Evolutionary conservation across 2,797 vertebrate genomes (phyloP).

Genomic region (Sebastes minor): DNA sequence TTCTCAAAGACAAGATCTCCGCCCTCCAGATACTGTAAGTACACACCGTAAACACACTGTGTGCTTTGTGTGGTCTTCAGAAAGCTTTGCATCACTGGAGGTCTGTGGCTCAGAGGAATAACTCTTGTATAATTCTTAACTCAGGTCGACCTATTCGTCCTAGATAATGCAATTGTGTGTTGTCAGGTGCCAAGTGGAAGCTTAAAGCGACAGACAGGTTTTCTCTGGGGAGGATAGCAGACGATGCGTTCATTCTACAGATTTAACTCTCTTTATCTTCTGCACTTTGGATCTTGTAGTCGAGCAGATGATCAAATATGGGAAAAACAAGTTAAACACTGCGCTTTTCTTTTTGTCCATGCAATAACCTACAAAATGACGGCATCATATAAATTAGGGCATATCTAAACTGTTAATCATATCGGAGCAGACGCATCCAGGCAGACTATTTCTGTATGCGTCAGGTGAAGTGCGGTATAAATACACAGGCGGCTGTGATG

Average conservation of each 20-base stretch:
- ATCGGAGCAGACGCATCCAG: background rate
- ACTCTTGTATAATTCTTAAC: background rate
- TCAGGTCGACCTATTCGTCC: conserved; percentile 1
- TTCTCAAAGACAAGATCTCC: conserved; percentile 98
- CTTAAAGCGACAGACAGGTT: background rate
- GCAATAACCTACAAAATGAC: background rate
- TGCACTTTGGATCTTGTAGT: background rate
- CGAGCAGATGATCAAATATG: background rate
- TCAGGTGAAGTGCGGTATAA: conserved; percentile 18
- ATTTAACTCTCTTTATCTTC: background rate
- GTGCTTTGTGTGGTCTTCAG: background rate
- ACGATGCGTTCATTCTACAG: background rate
- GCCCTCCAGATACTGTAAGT: conserved; percentile 98
- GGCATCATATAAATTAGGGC: background rate
- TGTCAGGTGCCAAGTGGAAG: background rate
- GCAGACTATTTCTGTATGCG: background rate
- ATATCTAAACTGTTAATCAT: background rate
- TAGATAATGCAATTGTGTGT: background rate
- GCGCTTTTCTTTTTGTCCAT: background rate
- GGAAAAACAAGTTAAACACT: background rate
- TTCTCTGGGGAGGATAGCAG: background rate
- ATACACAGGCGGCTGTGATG: background rate
- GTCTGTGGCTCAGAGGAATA: background rate
- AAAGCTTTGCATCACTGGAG: background rate
- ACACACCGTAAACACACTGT: conserved; percentile 16